These are phyloP conservation scores for Pseudonaja textilis DNA, from an alignment of 2,113 vertebrate species.

Conservation along the genomic window DNA sequence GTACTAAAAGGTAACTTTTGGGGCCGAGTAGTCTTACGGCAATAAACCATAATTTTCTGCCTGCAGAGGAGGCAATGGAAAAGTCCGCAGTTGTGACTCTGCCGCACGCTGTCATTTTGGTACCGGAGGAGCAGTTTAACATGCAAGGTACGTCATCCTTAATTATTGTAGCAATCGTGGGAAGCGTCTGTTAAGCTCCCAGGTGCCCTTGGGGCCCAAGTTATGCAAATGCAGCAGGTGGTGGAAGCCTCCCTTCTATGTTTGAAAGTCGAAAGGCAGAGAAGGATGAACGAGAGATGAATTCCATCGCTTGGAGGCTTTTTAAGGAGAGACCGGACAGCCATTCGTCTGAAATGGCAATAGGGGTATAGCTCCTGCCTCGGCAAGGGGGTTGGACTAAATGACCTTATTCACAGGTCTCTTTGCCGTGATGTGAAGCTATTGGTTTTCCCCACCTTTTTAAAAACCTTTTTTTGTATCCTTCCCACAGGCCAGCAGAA, in stretches of 20 bases:
- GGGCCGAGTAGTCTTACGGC: neutral
- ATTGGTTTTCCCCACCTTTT: neutral
- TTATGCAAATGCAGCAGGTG: neutral
- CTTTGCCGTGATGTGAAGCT: neutral
- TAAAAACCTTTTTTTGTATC: too few species aligned
- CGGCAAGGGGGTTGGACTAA: neutral
- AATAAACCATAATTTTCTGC: neutral
- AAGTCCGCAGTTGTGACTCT: conserved; percentile 56
- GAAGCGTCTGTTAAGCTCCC: neutral
- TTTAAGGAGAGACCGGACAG: neutral
- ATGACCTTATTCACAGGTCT: neutral
- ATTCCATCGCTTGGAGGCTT: neutral
- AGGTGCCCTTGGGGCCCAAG: neutral
- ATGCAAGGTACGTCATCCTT: conserved; percentile 55
- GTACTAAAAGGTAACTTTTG: neutral
- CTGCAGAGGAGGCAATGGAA: conserved; percentile 9
- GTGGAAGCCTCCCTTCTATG: neutral
- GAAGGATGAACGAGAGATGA: neutral
- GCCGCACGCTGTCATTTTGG: conserved; percentile 62
- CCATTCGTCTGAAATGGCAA: neutral
- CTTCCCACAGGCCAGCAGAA: conserved; percentile 25
- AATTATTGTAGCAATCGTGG: too few species aligned
- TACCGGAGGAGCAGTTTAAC: conserved; percentile 51
- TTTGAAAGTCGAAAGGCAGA: neutral
- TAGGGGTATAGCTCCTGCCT: too few species aligned